Percentiles rank a stretch among this genome's conserved stretches.
Conservation (phyloP, 2,797 vertebrate genomes). For the Clamator glandarius region DNA sequence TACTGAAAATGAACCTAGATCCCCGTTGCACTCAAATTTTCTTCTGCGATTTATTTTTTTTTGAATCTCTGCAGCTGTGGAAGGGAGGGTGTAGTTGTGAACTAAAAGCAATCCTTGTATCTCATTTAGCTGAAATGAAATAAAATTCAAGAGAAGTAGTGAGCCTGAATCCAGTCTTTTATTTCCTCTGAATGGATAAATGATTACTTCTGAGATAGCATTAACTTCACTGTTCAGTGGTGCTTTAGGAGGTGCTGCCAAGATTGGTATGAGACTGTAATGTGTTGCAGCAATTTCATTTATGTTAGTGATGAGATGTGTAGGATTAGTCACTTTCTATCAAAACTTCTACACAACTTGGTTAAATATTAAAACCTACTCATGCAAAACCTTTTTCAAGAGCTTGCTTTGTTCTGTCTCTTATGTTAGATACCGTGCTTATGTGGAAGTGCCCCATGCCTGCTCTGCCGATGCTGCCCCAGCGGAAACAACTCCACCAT, state of each 20-base stretch:
- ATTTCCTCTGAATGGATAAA: background rate
- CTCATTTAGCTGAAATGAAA: background rate
- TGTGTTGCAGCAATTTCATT: accelerated
- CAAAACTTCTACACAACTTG: background rate
- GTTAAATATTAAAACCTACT: background rate
- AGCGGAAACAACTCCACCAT: slow-evolving; percentile 98
- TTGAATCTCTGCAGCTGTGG: background rate
- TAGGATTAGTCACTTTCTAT: background rate
- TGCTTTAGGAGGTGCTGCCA: accelerated
- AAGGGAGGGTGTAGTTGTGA: background rate
- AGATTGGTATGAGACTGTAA: background rate
- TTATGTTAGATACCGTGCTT: slow-evolving; percentile 90
- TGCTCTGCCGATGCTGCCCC: slow-evolving; percentile 96
- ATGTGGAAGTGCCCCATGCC: slow-evolving; percentile 95
- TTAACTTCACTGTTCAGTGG: background rate
- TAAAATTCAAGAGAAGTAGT: background rate
- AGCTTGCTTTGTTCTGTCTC: background rate
- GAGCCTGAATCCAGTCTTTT: background rate
- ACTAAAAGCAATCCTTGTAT: background rate
- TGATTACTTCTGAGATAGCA: background rate
- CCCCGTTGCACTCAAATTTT: accelerated
- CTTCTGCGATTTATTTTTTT: background rate
- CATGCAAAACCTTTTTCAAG: background rate
- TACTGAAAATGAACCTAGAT: background rate
- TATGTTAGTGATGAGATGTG: background rate